Evolutionary conservation across 2,113 vertebrate species (phyloP).

Genomic region (Furnarius figulus): DNA sequence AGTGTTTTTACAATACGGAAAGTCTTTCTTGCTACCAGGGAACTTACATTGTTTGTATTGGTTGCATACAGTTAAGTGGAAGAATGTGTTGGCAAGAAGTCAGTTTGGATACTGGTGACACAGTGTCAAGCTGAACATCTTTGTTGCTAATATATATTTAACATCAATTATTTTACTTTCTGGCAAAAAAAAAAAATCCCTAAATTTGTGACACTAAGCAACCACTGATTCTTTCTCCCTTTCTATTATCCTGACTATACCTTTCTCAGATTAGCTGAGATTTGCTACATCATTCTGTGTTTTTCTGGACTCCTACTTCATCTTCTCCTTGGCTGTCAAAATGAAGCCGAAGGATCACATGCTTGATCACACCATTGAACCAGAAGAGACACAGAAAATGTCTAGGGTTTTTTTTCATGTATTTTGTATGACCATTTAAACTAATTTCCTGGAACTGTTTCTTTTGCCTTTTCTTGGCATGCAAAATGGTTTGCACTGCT

Average conservation of each 20-base stretch:
- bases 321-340: neutral
- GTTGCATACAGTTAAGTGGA: neutral
- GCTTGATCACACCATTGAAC: neutral
- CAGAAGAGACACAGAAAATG: neutral
- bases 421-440: neutral
- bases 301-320: constrained; percentile 1
- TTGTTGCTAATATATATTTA: neutral
- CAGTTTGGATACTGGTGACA: neutral
- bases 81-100: neutral
- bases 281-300: neutral
- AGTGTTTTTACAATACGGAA: neutral
- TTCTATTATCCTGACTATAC: neutral
- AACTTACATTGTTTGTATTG: neutral
- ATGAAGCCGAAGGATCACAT: neutral
- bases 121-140: too few relatives aligned
- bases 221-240: neutral
- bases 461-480: neutral
- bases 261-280: neutral
- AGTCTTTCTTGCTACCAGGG: neutral
- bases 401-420: neutral
- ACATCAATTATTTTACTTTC: neutral
- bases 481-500: neutral
- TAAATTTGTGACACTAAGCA: neutral
- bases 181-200: neutral
- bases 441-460: neutral